phyloP scores from a whole-genome alignment of 2,113 vertebrate species.

The Gobio gobio region DNA sequence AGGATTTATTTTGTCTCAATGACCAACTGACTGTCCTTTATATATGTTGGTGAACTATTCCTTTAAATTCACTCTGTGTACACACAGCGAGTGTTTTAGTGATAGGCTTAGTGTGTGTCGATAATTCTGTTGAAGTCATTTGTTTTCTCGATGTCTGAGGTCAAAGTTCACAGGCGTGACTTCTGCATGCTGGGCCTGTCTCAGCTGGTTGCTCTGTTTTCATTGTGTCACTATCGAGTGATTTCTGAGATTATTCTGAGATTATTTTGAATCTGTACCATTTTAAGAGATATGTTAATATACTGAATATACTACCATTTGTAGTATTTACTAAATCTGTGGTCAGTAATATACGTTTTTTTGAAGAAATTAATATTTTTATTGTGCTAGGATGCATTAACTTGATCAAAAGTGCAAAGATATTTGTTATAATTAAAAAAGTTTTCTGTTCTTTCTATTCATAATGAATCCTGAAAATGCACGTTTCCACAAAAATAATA shows the following conservation, averaged over 20 bases:
- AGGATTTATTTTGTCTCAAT: neutral
- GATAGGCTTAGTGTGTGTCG: neutral
- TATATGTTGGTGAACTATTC: neutral
- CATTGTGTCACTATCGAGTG: neutral
- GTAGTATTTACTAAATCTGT: neutral
- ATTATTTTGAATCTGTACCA: neutral
- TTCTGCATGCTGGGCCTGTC: conserved; percentile 9
- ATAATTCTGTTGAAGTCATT: conserved; percentile 1
- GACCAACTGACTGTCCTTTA: neutral
- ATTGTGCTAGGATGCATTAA: no score
- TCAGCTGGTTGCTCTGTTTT: neutral
- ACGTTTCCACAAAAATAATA: no score
- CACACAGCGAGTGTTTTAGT: neutral
- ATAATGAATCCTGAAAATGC: no score
- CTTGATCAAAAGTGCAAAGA: no score
- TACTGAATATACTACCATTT: neutral
- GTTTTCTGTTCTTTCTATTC: neutral
- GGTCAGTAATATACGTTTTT: neutral
- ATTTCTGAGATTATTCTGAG: neutral
- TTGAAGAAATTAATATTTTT: no score
- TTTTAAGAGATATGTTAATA: neutral
- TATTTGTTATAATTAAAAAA: neutral
- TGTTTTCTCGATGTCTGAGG: conserved; percentile 10
- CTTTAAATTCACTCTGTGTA: neutral
- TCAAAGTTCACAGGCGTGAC: conserved; percentile 16